Evolutionary conservation across 1,140 invertebrate species (phyloP), one percentile per base, ranked within the genome.

Genomic region (Drosophila fuyamai): DNA sequence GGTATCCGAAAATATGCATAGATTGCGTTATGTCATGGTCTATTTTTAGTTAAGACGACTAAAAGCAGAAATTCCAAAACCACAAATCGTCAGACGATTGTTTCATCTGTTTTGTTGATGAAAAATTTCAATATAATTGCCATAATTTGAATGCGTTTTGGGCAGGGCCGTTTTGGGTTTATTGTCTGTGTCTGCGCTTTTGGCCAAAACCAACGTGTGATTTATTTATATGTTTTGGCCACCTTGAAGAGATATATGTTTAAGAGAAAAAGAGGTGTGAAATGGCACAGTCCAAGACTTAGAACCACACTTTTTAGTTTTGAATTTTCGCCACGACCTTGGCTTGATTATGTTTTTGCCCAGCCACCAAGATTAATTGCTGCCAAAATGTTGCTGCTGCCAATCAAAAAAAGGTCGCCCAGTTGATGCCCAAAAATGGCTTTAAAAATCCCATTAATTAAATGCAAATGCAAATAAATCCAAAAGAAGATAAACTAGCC

Each of bases 141-240:
- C 82, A 86, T 86, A 79, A 88, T 88, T 86, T 88, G 71, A 86
- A 88, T 86, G 82, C 82, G 82, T 77, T 88, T 82, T 88, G 82
- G 76, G 79, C 75, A 73, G 83, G 84, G 82, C 66, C 71, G 61
- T 56, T 77, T 76, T 65, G 73, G 60, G 63, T 61, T 32, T 46
- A 66, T 51, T 53, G 29, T 43, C 27, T 63, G 51, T 56, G 43
- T 44, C 29, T 66, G 54, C 43, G 38, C 27, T 61, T 61, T 46
- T 76, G 55, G 40, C 66, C 40, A 71, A 71, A 79, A n/a, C 10
- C 29, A 50, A 38, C 36, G 14, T 81, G 68, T 85, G 76, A 85
- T 85, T 85, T 85, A 85, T 85, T 63, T 72, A 67, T 65, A 47
- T 32, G 29, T 55, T 72, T 62, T 23, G 56, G 58, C 38, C 80